Conservation (phyloP, 2,797 vertebrate species). For the Hyperoplus lanceolatus region DNA sequence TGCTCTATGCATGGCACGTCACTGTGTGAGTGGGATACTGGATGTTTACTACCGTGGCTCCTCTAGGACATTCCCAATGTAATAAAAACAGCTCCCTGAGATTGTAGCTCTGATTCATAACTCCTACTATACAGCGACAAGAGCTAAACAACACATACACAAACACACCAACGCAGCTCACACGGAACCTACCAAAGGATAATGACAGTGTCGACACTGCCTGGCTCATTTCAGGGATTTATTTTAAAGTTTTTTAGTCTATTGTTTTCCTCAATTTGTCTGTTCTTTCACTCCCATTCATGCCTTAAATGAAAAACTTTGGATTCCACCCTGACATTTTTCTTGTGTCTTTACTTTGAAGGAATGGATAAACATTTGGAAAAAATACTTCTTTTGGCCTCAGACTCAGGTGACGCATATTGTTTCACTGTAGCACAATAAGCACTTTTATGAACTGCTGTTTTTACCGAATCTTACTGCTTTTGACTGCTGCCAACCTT, state of each 20-base stretch:
- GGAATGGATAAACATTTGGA: background rate
- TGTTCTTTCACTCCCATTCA: background rate
- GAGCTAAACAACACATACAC: constrained; percentile 55
- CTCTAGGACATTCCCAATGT: constrained; percentile 75
- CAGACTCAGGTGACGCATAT: background rate
- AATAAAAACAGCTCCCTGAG: constrained; percentile 77
- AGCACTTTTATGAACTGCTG: background rate
- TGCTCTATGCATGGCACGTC: constrained; percentile 30
- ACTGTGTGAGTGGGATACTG: constrained; percentile 47
- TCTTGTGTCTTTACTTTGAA: background rate
- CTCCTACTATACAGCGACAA: constrained; percentile 51
- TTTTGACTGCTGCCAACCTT: too few relatives aligned
- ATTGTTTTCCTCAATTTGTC: background rate
- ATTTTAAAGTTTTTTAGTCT: constrained; percentile 69
- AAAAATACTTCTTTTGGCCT: background rate
- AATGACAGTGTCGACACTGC: constrained; percentile 37
- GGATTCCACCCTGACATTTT: background rate
- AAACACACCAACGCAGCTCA: constrained; percentile 36
- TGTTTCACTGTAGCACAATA: background rate
- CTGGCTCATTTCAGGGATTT: constrained; percentile 22
- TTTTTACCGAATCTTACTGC: background rate
- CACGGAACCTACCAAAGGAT: constrained; percentile 33
- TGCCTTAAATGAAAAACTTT: background rate
- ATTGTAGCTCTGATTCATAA: constrained; percentile 79
- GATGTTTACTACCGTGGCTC: constrained; percentile 67